Evolutionary conservation across 1,140 invertebrate species (phyloP).

Genomic region (Periplaneta americana): DNA sequence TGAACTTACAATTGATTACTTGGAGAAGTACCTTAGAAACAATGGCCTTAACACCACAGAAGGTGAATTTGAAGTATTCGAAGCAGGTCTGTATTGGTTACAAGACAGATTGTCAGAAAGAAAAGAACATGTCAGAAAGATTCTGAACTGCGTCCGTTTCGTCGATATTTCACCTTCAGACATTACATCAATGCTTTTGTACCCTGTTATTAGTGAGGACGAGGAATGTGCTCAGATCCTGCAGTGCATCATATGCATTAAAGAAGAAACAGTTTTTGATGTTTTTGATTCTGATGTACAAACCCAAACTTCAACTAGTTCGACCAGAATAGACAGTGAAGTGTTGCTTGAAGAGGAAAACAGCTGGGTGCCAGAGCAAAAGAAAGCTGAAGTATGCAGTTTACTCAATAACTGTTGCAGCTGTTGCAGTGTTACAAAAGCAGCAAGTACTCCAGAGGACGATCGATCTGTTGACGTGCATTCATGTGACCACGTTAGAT

Average conservation of each 20-base stretch:
- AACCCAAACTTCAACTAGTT: background rate
- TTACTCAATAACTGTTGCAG: background rate
- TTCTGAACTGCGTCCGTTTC: slow-evolving; percentile 34
- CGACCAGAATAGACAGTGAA: background rate
- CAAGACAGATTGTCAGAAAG: slow-evolving; percentile 35
- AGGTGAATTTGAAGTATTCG: slow-evolving; percentile 39
- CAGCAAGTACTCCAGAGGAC: background rate
- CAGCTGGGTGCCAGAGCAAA: background rate
- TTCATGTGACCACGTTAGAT: background rate
- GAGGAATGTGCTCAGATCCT: slow-evolving; percentile 19
- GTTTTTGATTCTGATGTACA: background rate
- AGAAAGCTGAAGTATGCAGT: background rate
- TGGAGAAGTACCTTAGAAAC: slow-evolving; percentile 20
- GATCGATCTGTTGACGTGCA: background rate
- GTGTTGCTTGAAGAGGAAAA: background rate
- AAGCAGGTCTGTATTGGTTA: slow-evolving; percentile 38
- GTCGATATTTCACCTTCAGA: slow-evolving; percentile 18
- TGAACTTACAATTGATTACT: slow-evolving; percentile 29
- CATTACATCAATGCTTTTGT: slow-evolving; percentile 24
- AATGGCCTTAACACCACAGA: slow-evolving; percentile 18
- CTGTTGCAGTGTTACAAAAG: too few species aligned
- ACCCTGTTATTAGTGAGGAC: slow-evolving; percentile 20
- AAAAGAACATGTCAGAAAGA: slow-evolving; percentile 26
- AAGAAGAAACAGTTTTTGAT: background rate
- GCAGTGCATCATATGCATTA: slow-evolving; percentile 22